phyloP scores from a whole-genome alignment of 2,113 vertebrate species.

The Phalacrocorax pelagicus region DNA sequence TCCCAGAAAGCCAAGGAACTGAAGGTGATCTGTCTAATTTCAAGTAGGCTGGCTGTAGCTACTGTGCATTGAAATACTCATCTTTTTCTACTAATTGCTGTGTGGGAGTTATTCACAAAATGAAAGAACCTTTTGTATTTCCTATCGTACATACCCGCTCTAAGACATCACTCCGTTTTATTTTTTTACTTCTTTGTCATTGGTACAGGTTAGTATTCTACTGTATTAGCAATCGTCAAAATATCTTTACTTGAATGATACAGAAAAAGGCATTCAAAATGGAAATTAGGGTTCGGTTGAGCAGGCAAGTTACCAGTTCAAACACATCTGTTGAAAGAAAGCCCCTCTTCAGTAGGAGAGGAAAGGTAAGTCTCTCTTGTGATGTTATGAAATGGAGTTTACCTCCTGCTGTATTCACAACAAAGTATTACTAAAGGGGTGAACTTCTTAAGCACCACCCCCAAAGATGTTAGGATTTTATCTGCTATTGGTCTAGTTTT shows the following conservation, averaged over 20 bases:
- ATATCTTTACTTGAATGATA: slow-evolving; percentile 1
- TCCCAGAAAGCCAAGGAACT: slow-evolving; percentile 14
- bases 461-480: background rate
- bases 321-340: background rate
- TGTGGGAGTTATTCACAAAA: slow-evolving; percentile 70
- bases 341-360: background rate
- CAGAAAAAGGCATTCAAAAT: background rate
- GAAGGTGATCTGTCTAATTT: slow-evolving; percentile 39
- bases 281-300: background rate
- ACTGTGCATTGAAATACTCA: slow-evolving; percentile 47
- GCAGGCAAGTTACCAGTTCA: background rate
- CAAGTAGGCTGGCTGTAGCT: slow-evolving; percentile 57
- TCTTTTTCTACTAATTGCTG: slow-evolving; percentile 65
- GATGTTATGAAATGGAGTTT: background rate
- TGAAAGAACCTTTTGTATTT: slow-evolving; percentile 70
- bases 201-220: slow-evolving; percentile 51
- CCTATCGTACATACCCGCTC: slow-evolving; percentile 32
- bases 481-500: background rate
- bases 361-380: background rate
- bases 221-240: slow-evolving; percentile 49
- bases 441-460: background rate
- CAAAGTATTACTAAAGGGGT: background rate
- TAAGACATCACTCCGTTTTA: slow-evolving; percentile 45
- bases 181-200: slow-evolving; percentile 53
- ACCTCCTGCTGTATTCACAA: background rate